Percentiles rank a stretch among this genome's conserved stretches.
phyloP scores from a whole-genome alignment of 2,797 vertebrate species.

The Iguana delicatissima region DNA sequence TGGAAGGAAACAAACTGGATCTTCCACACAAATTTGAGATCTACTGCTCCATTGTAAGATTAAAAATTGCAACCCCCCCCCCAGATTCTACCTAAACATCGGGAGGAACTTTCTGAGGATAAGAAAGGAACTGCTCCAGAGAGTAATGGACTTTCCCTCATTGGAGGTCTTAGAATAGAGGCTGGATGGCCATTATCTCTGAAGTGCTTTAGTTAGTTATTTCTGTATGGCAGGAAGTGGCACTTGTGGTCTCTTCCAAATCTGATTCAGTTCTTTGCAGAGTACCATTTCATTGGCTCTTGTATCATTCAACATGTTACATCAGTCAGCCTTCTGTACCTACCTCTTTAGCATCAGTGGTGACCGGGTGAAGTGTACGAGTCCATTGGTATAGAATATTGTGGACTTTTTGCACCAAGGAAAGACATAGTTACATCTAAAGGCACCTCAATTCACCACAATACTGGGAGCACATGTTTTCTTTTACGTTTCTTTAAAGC shows the following conservation, averaged over 20 bases:
- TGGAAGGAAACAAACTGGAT: too few species aligned
- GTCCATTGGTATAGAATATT: background rate
- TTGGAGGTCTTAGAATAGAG: too few species aligned
- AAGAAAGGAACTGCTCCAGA: too few species aligned
- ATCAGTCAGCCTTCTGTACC: background rate
- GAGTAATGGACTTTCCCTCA: too few species aligned
- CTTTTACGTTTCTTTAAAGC: background rate
- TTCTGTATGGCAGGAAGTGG: too few species aligned
- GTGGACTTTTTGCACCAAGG: background rate
- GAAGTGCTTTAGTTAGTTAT: too few species aligned
- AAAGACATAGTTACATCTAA: background rate
- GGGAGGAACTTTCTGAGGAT: too few species aligned
- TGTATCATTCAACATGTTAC: background rate
- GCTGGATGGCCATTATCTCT: too few species aligned
- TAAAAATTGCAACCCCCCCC: background rate
- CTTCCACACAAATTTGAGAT: background rate
- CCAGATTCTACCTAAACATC: too few species aligned
- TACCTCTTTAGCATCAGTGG: background rate
- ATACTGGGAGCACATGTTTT: background rate
- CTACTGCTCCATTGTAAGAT: background rate
- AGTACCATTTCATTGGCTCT: background rate
- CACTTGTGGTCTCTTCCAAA: too few species aligned
- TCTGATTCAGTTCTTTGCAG: background rate
- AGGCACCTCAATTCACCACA: background rate
- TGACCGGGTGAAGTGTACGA: background rate